These are phyloP conservation scores for Zosterops japonicus DNA, from an alignment of 2,113 vertebrate genomes.

Conservation along the genomic window DNA sequence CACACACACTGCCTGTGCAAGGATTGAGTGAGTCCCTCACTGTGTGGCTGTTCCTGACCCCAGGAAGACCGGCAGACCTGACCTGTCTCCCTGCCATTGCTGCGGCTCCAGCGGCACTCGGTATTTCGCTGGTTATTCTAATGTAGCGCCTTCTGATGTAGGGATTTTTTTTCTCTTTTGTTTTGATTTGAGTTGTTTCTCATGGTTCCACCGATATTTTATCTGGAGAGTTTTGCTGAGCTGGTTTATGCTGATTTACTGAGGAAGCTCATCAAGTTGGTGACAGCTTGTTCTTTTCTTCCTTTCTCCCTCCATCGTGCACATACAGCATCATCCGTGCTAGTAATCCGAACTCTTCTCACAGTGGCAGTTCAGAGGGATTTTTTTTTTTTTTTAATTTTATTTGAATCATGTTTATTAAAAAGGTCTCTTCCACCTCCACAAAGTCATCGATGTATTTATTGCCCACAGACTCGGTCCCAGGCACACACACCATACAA, in stretches of 20 bases:
- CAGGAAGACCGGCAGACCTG: conserved; percentile 42
- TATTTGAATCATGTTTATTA: conserved; percentile 73
- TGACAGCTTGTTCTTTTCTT: conserved; percentile 77
- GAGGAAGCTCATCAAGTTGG: conserved; percentile 73
- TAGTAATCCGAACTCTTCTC: conserved; percentile 69
- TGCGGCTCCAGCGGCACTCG: conserved; percentile 56
- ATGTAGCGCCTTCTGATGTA: conserved; percentile 70
- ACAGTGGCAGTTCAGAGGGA: conserved; percentile 68
- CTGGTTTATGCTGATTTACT: conserved; percentile 80
- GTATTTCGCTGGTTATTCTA: conserved; percentile 67
- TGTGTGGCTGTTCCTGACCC: conserved; percentile 27
- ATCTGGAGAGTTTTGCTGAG: conserved; percentile 79
- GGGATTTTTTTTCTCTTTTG: conserved; percentile 64
- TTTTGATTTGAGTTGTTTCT: conserved; percentile 69
- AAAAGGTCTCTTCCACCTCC: conserved; percentile 74
- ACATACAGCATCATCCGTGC: conserved; percentile 69
- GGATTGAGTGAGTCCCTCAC: conserved; percentile 37
- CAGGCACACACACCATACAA: neutral
- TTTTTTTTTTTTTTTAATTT: conserved; percentile 44
- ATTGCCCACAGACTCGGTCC: conserved; percentile 22
- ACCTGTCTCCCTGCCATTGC: conserved; percentile 6
- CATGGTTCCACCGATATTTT: conserved; percentile 77
- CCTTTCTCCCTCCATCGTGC: conserved; percentile 62
- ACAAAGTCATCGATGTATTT: conserved; percentile 64
- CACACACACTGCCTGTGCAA: conserved; percentile 20